Evolutionary conservation across 2,797 vertebrate species (phyloP).

Genomic region (Varecia variegata): DNA sequence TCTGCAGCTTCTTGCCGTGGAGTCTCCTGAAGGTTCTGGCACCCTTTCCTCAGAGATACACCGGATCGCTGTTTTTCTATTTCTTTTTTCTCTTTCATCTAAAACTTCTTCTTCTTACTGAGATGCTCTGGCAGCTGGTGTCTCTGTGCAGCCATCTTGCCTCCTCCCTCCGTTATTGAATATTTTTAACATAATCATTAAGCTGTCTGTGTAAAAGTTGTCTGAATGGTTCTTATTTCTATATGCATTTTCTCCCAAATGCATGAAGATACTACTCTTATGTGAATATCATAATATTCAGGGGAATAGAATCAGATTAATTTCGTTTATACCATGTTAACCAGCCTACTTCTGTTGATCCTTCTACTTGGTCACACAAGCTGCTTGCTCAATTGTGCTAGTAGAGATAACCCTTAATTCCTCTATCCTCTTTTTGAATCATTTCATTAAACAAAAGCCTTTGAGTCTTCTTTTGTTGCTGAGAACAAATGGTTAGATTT

Average conservation of each 20-base stretch:
- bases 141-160: no score
- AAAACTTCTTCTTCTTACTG: no score
- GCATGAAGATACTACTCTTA: conserved; percentile 58
- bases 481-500: conserved; percentile 86
- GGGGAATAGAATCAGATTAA: conserved; percentile 75
- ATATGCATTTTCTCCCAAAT: not conserved
- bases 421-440: conserved; percentile 84
- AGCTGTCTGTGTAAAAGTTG: not conserved
- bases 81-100: no score
- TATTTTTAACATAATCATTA: conserved; percentile 1
- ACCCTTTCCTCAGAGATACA: no score
- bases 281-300: conserved; percentile 62
- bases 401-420: conserved; percentile 84
- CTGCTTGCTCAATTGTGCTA: conserved; percentile 78
- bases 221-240: not conserved
- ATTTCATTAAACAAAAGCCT: conserved; percentile 86
- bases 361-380: conserved; percentile 76
- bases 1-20: no score
- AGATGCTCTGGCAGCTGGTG: no score
- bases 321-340: conserved; percentile 74
- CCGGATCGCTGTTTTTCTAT: no score
- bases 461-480: conserved; percentile 84
- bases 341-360: conserved; percentile 74
- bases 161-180: not conserved
- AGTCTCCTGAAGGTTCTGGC: no score